Base-by-base conservation (phyloP, 1,140 invertebrate species). In the Drosophila cardini region DNA sequence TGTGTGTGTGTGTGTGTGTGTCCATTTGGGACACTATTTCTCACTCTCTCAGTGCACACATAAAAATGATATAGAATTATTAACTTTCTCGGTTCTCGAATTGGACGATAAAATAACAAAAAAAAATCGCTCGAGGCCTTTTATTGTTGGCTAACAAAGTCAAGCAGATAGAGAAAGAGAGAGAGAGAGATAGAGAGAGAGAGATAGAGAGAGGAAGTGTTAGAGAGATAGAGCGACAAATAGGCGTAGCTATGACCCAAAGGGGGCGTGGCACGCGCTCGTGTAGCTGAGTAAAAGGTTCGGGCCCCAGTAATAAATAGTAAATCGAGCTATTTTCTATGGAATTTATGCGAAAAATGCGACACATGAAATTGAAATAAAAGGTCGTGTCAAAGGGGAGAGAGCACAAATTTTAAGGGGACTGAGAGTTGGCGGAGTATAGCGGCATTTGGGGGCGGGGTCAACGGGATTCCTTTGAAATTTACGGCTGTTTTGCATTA, bases 41-140 rank as follows among this genome's bases (percentile, higher is more conserved):
- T 15, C 15, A 43, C 16, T 10, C 9, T 9, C n/a, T 9, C 6
- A 9, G 21, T 15, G 32, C 32, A 40, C 52, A 50, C 57, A 78
- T 83, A 68, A 83, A 78, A 84, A 72, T 83, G 63, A 84, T 84
- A 67, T 69, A 76, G 80, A 83, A 83, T 84, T 84, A 83, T 83
- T 80, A 83, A 83, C 76, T 83, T 83, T 84, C 57, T 74, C 56
- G 57, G 64, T 16, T 32, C 7, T 43, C 46, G 52, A 40, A 65
- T 42, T 34, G 53, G 43, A 45, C 45, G 64, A 78, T 79, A 83
- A 83, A 60, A 61, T 50, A 79, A 46, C 71, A 42, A 58, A 30
- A 26, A 38, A 60, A 58, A 45, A 55, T 46, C 32, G 63, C 15
- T 45, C 30, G 53, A 53, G 16, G 53, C 46, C 36, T 72, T 58